Conservation (phyloP, 2,113 vertebrate genomes). For the Gambusia affinis region DNA sequence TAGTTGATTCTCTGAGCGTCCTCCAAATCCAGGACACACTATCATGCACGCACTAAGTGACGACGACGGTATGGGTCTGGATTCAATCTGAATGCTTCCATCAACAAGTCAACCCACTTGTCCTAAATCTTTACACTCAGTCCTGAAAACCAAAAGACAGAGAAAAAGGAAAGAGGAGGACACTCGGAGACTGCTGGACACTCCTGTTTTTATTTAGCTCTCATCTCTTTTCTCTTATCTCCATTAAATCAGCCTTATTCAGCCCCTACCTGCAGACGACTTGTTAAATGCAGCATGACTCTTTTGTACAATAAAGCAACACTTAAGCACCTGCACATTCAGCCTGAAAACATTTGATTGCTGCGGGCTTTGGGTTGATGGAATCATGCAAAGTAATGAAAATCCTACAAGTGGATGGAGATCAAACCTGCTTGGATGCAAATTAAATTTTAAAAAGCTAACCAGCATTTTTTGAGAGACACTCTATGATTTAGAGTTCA, state of each 20-base stretch:
- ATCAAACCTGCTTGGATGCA: neutral
- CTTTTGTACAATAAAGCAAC: neutral
- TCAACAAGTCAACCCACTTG: conserved; percentile 60
- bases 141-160: conserved; percentile 40
- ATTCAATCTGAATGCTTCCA: conserved; percentile 69
- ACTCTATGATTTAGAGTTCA: neutral
- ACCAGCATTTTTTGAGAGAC: neutral
- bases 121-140: conserved; percentile 52
- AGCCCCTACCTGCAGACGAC: neutral
- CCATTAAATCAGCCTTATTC: conserved; percentile 10
- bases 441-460: neutral
- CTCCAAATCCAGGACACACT: conserved; percentile 24
- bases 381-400: neutral
- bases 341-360: neutral
- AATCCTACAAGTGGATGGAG: neutral
- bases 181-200: neutral
- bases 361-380: neutral
- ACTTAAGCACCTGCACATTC: neutral
- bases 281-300: conserved; percentile 1
- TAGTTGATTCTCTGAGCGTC: conserved; percentile 28
- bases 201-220: conserved; percentile 22
- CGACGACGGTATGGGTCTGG: conserved; percentile 59
- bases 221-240: conserved; percentile 36
- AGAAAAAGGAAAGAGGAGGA: neutral
- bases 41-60: conserved; percentile 40